These are phyloP conservation scores for Crocidura indochinensis DNA, from an alignment of 2,797 vertebrate species.

Conservation along the genomic window DNA sequence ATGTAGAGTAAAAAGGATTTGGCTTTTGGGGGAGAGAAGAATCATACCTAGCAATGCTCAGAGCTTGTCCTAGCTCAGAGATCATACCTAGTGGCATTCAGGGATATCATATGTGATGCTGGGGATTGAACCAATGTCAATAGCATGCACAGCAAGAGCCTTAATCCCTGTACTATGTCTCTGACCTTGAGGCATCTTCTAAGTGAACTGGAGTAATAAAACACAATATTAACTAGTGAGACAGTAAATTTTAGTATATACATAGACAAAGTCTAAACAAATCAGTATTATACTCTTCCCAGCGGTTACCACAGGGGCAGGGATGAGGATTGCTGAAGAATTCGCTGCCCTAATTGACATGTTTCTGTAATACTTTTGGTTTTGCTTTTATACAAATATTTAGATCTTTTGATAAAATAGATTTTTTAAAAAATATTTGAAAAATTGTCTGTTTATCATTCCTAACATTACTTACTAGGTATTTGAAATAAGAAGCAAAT, in stretches of 20 bases:
- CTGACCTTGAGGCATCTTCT: not conserved
- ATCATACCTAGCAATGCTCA: too few relatives aligned
- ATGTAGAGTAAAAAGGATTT: not conserved
- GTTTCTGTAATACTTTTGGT: not conserved
- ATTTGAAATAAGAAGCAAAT: not conserved
- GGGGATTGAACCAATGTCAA: too few relatives aligned
- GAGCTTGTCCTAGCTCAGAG: too few relatives aligned
- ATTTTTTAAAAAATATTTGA: conserved; percentile 13
- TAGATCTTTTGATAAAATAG: not conserved
- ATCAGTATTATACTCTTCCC: not conserved
- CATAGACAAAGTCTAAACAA: not conserved
- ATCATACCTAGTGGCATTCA: too few relatives aligned
- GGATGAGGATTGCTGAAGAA: not conserved
- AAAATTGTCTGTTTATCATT: not conserved
- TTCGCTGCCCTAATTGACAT: not conserved
- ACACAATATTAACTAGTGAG: not conserved
- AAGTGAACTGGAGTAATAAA: not conserved
- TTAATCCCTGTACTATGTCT: too few relatives aligned
- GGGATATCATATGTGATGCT: too few relatives aligned
- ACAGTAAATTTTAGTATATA: not conserved
- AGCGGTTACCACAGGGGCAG: not conserved
- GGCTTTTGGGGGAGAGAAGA: too few relatives aligned
- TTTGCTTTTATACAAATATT: not conserved
- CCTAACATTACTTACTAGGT: conserved; percentile 17
- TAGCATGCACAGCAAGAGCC: too few relatives aligned